phyloP scores from a whole-genome alignment of 2,888 invertebrate genomes.

The Cotesia congregata region DNA sequence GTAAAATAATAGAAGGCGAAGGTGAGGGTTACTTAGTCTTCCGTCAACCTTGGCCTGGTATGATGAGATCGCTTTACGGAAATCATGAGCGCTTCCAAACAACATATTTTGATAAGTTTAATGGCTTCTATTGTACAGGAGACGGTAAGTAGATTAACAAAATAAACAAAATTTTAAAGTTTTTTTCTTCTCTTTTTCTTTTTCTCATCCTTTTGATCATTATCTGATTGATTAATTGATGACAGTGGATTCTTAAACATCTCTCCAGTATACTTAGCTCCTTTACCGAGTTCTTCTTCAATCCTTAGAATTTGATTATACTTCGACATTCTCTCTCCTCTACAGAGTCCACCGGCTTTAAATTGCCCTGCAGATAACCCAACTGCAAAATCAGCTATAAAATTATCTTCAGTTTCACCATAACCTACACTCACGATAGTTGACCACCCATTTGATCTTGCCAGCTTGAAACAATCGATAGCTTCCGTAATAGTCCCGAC shows the following conservation, averaged over 20 bases:
- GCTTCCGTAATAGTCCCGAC: conserved; percentile 63
- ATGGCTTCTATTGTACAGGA: conserved; percentile 97
- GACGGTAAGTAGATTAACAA: conserved; percentile 80
- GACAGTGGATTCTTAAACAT: conserved; percentile 53
- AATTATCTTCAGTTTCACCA: conserved; percentile 64
- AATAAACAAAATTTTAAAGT: conserved; percentile 11
- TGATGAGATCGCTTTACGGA: conserved; percentile 94
- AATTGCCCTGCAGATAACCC: conserved; percentile 62
- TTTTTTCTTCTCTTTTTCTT: conserved; percentile 24
- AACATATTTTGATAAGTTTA: conserved; percentile 96
- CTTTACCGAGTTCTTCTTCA: conserved; percentile 63
- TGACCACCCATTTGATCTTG: conserved; percentile 58
- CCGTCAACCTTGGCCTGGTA: conserved; percentile 96
- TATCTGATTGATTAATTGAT: background rate
- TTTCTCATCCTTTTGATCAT: conserved; percentile 12
- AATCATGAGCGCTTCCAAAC: conserved; percentile 92
- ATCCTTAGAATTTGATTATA: conserved; percentile 66
- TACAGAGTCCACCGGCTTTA: conserved; percentile 63
- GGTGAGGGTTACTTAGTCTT: conserved; percentile 97
- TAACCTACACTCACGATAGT: conserved; percentile 56
- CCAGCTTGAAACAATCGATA: conserved; percentile 59
- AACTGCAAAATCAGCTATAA: conserved; percentile 62
- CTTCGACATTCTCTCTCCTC: conserved; percentile 59
- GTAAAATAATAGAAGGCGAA: conserved; percentile 85
- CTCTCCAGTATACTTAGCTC: conserved; percentile 59